A percentile compares a stretch with the other conserved stretches of the same genome.
phyloP scores from a whole-genome alignment of 2,113 vertebrate genomes.

The Phylloscopus trochiloides region DNA sequence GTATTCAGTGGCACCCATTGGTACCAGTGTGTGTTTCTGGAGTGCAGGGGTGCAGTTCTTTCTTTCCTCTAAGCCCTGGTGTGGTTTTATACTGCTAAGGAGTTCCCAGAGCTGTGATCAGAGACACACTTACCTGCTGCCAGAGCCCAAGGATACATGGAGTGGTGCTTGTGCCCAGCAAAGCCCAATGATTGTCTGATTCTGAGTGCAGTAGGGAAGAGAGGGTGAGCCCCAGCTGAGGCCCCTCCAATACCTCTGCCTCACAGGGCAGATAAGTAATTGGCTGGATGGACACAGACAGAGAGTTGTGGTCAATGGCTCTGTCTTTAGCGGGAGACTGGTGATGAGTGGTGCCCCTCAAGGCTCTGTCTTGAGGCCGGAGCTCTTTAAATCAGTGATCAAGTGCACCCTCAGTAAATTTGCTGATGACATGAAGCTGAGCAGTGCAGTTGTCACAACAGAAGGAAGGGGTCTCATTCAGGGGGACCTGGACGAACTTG shows the following conservation, averaged over 20 bases:
- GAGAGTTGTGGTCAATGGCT: background rate
- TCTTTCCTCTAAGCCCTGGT: background rate
- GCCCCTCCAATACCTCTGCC: no score
- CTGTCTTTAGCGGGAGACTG: background rate
- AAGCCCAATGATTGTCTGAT: background rate
- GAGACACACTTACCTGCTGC: background rate
- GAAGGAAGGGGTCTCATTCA: background rate
- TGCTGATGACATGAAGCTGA: background rate
- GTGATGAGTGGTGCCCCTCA: background rate
- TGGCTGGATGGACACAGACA: fast-evolving
- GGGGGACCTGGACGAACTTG: background rate
- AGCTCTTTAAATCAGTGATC: background rate
- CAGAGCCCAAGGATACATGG: background rate
- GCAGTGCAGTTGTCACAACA: background rate
- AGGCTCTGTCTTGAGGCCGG: fast-evolving
- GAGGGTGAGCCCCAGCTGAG: background rate
- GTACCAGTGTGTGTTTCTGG: background rate
- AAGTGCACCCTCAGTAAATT: background rate
- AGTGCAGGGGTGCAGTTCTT: background rate
- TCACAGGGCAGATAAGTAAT: background rate
- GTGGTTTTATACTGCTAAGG: background rate
- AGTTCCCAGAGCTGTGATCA: background rate
- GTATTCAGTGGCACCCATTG: no score
- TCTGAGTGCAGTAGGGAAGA: background rate
- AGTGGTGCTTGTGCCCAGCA: background rate